phyloP scores from a whole-genome alignment of 2,888 invertebrate genomes.

The Drosophila mayaguana region DNA sequence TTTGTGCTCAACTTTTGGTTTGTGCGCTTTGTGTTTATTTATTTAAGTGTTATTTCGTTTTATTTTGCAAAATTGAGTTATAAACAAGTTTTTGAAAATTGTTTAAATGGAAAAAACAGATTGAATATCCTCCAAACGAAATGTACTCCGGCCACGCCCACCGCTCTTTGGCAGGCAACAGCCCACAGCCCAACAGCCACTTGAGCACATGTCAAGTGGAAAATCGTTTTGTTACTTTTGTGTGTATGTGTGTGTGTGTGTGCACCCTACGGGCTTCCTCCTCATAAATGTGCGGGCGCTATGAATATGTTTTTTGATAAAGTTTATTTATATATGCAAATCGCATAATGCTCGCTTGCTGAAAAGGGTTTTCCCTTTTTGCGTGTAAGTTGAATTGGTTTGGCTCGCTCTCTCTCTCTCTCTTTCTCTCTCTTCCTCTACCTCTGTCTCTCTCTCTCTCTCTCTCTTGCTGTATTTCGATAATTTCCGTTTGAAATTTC shows the following conservation, averaged over 20 bases:
- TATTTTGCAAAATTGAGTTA: constrained; percentile 75
- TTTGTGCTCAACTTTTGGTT: constrained; percentile 51
- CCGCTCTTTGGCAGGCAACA: constrained; percentile 7
- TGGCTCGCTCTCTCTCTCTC: constrained; percentile 16
- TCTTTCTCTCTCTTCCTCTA: not conserved
- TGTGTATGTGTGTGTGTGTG: constrained; percentile 1
- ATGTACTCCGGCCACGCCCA: not conserved
- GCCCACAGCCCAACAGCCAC: constrained; percentile 62
- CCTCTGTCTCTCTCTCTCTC: not conserved
- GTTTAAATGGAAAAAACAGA: constrained; percentile 74
- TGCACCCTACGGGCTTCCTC: constrained; percentile 1
- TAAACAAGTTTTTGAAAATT: constrained; percentile 76
- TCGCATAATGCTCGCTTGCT: constrained; percentile 49
- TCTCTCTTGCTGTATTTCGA: constrained; percentile 13
- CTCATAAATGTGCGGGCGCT: constrained; percentile 48
- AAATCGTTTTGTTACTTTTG: constrained; percentile 74
- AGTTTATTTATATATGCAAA: constrained; percentile 77
- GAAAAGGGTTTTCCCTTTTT: constrained; percentile 45
- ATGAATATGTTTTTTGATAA: constrained; percentile 75
- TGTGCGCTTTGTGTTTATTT: constrained; percentile 63
- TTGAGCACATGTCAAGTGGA: constrained; percentile 79
- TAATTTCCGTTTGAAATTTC: constrained; percentile 68
- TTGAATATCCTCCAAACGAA: constrained; percentile 61
- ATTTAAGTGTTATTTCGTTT: constrained; percentile 80
- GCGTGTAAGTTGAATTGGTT: constrained; percentile 51